Evolutionary conservation across 1,140 invertebrate genomes (phyloP), one percentile per base, ranked within the genome.

Genomic region (Halesus radiatus): DNA sequence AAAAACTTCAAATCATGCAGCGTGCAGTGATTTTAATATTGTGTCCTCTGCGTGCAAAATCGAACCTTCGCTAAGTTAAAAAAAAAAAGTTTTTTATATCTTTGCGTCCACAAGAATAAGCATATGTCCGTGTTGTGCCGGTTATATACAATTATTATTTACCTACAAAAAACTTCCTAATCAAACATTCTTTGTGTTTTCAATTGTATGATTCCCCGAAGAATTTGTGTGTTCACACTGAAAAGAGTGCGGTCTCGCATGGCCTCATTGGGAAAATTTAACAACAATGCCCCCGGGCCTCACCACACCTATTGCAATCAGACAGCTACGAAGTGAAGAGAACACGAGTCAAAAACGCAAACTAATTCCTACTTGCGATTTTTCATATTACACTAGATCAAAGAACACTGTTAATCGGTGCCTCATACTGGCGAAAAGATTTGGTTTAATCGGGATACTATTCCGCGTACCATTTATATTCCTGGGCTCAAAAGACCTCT

Each of bases 241-340:
- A 72, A 72, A 68, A 72, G 68, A 52, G 68, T 52, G 50, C 45
- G 68, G 68, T 26, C 45, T 52, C n/a, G 37, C 15, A 54, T 72
- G 52, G 23, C 68, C 72, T 81, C 80, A 29, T 20, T 26, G 80
- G 76, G 76, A 32, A 73, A 78, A 81, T 81, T 81, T 62, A 74
- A 73, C 76, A 78, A 77, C 76, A 78, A 77, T 77, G 66, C 79
- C 74, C 79, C 29, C 8, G 64, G 64, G 79, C 37, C 54, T 60
- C 20, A 64, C 66, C 16, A 32, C 50, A 18, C 53, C 53, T 74
- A 74, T 66, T 66, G 26, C 23, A 66, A 18, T n/a, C 18, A 52
- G 50, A 52, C 53, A 53, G 45, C n/a, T 8, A n/a, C 26, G 8
- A 16, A 60, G n/a, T 20, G 1, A 22, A 3, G 20, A 60, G 56